Base-by-base conservation (phyloP, 2,797 vertebrate genomes). In the Naso thynnoides region DNA sequence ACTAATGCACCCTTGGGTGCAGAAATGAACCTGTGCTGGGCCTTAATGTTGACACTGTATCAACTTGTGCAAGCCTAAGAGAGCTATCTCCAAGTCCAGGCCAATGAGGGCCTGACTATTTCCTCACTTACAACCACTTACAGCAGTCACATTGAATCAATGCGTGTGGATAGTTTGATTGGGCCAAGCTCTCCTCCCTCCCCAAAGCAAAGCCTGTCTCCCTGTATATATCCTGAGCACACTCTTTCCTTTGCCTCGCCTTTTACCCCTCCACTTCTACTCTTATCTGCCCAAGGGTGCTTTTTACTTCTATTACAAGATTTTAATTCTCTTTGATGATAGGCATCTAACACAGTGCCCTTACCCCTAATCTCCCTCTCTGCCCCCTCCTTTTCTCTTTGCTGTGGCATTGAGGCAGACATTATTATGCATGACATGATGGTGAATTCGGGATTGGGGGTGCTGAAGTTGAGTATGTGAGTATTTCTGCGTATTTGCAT, bases 291-390 rank as follows among this genome's bases (percentile, higher is more conserved):
- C 87, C 81, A 75, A 64, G 84, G 86, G 84, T 78, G 66, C 77
- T 81, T 85, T 91, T 87, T 91, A 80, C 67, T 86, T 90, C 87
- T 65, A 85, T 91, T 90, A 90, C 71, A 85, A 64, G 77, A 90
- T 86, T 86, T 83, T 79, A 91, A 91, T 91, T 93, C 83, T 85
- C 82, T 92, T 88, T 90, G 77, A 91, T 89, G 85, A 91, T 82
- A 76, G 76, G 69, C 81, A 88, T 88, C 82, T 79, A 87, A 85
- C 76, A 82, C 67, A 48, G 48, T 76, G 69, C 79, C 84, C 81
- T 82, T 82, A 81, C 79, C 81, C 81, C 73, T 62, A 78, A 81
- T 85, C 56, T 63, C 44, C 52, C 39, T 53, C 50, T 50, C 67
- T 61, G 23, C 26, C 61, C 63, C 65, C 48, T 78, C 52, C 26